phyloP scores from a whole-genome alignment of 2,113 vertebrate genomes.

The Cheilinus undulatus region DNA sequence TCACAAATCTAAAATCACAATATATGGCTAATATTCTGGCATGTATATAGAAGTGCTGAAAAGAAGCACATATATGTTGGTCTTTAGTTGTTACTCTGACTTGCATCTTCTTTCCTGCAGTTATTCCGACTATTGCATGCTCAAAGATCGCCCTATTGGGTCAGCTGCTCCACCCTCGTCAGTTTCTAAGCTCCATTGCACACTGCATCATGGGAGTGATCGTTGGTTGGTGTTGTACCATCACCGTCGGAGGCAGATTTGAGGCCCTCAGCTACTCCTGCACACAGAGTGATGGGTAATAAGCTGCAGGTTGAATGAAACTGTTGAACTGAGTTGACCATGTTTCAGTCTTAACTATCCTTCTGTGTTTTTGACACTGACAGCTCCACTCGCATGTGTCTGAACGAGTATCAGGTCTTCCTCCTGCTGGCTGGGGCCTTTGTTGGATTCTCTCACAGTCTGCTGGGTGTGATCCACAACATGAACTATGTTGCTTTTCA shows the following conservation, averaged over 20 bases:
- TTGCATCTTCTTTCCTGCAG: constrained; percentile 76
- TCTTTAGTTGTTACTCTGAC: neutral
- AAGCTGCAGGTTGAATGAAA: neutral
- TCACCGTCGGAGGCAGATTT: constrained; percentile 88
- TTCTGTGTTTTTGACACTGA: constrained; percentile 26
- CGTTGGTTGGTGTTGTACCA: constrained; percentile 91
- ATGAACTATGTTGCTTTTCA: constrained; percentile 95
- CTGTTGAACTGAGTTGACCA: neutral
- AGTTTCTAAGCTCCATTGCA: constrained; percentile 87
- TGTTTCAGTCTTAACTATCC: neutral
- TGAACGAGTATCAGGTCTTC: constrained; percentile 94
- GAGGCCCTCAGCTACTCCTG: constrained; percentile 85
- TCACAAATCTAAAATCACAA: no score
- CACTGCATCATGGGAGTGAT: constrained; percentile 90
- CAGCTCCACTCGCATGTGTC: constrained; percentile 81
- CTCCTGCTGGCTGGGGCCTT: constrained; percentile 92
- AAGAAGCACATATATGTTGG: neutral
- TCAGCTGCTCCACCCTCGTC: constrained; percentile 91
- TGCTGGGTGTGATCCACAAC: constrained; percentile 91
- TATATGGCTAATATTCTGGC: no score
- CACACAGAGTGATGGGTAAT: constrained; percentile 82
- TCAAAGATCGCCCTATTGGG: constrained; percentile 92
- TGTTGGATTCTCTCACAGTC: constrained; percentile 92
- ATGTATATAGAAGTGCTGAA: no score
- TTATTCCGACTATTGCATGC: constrained; percentile 91